Evolutionary conservation across 1,140 invertebrate genomes (phyloP).

Genomic region (Apis dorsata): DNA sequence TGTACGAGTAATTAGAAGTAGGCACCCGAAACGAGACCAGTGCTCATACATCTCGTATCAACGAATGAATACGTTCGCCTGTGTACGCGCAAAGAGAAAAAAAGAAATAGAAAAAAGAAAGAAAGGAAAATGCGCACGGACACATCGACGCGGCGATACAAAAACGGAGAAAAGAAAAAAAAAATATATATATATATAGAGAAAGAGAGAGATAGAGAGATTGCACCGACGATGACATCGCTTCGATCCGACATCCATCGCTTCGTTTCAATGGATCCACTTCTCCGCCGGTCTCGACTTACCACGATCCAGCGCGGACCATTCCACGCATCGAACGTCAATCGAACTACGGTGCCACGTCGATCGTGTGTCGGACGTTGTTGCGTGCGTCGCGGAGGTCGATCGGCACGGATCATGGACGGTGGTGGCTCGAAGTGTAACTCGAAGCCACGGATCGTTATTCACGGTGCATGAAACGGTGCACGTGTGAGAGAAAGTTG

Average conservation of each 20-base stretch:
- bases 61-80: conserved; percentile 13
- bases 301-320: neutral
- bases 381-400: neutral
- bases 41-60: neutral
- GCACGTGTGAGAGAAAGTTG: neutral
- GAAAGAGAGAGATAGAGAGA: neutral
- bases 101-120: neutral
- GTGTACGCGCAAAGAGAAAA: neutral
- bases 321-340: conserved; percentile 8
- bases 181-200: neutral
- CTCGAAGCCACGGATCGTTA: conserved; percentile 2
- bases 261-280: conserved; percentile 1
- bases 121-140: neutral
- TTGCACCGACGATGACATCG: neutral
- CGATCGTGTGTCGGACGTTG: neutral
- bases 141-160: neutral
- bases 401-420: neutral
- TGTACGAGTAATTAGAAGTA: conserved; percentile 35
- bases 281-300: neutral
- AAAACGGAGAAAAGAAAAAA: neutral
- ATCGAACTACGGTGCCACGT: neutral
- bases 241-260: conserved; percentile 12
- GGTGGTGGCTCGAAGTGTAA: neutral
- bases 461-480: neutral
- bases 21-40: neutral